A percentile compares a stretch with the other conserved stretches of the same genome.
Conservation (phyloP, 2,888 invertebrate genomes). For the Cantharis rufa region DNA sequence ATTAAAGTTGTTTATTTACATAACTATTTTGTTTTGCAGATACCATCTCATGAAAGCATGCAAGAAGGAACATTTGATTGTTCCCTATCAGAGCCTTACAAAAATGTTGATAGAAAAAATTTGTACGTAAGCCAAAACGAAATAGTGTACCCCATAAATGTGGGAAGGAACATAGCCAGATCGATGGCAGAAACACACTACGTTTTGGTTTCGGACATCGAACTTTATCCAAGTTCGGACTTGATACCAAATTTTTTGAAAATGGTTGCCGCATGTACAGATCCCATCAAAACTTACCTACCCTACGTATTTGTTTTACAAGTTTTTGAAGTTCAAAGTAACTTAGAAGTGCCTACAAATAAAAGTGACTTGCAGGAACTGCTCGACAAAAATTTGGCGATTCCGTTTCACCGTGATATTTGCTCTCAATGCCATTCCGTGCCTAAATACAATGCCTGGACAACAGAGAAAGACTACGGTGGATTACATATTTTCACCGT, state of each 20-base stretch:
- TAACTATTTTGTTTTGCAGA: background rate
- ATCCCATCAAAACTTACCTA: background rate
- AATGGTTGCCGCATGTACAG: conserved; percentile 8
- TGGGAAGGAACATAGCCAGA: conserved; percentile 30
- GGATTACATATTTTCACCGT: conserved; percentile 75
- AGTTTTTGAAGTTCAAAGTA: conserved; percentile 22
- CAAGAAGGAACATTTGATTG: background rate
- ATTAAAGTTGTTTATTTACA: too few relatives aligned
- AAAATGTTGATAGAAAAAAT: background rate
- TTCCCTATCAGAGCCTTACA: conserved; percentile 4
- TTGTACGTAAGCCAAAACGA: conserved; percentile 22
- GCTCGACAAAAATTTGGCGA: conserved; percentile 65
- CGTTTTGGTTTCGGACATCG: conserved; percentile 27
- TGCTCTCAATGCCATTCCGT: conserved; percentile 83
- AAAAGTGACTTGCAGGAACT: conserved; percentile 54
- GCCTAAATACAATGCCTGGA: conserved; percentile 78
- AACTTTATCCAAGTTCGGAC: conserved; percentile 29
- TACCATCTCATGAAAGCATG: background rate
- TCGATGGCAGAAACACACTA: conserved; percentile 28
- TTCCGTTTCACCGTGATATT: conserved; percentile 83
- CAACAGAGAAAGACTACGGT: conserved; percentile 66
- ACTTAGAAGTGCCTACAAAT: conserved; percentile 5
- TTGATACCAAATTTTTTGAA: conserved; percentile 20
- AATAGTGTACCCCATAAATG: conserved; percentile 27
- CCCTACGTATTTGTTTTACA: conserved; percentile 21